Percentiles rank a stretch among this genome's conserved stretches.
Conservation (phyloP, 2,113 vertebrate genomes). For the Talpa occidentalis region DNA sequence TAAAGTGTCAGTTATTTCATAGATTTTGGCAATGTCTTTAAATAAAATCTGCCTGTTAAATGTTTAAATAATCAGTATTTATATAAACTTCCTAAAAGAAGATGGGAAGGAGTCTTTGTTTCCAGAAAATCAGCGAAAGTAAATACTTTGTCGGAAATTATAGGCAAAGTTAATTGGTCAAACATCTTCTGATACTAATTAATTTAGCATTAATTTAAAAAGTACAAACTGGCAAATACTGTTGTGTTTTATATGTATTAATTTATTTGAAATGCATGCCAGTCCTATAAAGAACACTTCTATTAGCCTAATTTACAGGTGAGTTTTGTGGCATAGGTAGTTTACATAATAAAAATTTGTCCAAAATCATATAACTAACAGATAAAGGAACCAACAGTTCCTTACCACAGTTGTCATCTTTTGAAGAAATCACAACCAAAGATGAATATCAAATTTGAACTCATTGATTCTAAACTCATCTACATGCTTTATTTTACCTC, state of each 20-base stretch:
- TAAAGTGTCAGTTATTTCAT: background rate
- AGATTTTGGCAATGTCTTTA: background rate
- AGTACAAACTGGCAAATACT: background rate
- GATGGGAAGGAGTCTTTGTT: background rate
- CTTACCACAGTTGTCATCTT: background rate
- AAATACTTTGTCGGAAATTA: background rate
- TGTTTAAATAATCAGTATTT: background rate
- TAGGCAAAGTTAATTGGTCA: background rate
- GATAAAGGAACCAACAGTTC: background rate
- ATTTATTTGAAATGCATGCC: background rate
- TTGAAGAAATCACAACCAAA: background rate
- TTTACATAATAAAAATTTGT: background rate
- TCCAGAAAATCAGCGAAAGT: background rate
- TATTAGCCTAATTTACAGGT: background rate
- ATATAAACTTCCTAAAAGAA: background rate
- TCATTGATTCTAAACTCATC: background rate
- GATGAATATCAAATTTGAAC: background rate
- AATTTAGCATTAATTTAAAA: background rate
- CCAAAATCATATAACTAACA: background rate
- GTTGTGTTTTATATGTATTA: background rate
- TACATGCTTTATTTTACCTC: background rate
- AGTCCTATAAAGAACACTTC: background rate
- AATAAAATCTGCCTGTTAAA: background rate
- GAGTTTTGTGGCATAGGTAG: background rate
- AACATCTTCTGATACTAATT: background rate